Conservation (phyloP, 2,797 vertebrate genomes). For the Spondyliosoma cantharus region DNA sequence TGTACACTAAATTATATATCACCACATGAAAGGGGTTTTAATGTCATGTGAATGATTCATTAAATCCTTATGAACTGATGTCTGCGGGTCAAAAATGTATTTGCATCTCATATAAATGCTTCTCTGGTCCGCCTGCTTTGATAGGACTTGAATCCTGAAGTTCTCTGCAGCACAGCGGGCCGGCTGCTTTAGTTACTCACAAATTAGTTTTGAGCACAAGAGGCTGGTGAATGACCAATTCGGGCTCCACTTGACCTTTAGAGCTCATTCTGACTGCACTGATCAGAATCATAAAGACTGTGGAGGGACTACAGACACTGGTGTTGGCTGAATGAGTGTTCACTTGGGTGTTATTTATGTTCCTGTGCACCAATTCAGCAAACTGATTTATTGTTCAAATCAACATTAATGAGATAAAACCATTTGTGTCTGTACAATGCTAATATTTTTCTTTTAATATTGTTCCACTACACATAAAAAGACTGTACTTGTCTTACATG, state of each 20-base stretch:
- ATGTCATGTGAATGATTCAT: constrained; percentile 28
- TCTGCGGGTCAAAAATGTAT: constrained; percentile 20
- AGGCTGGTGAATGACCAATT: constrained; percentile 49
- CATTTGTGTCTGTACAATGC: neutral
- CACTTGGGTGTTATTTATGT: constrained; percentile 23
- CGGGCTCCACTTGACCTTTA: constrained; percentile 69
- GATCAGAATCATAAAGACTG: constrained; percentile 62
- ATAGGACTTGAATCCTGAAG: constrained; percentile 46
- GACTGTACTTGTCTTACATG: neutral
- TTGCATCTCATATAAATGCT: constrained; percentile 25
- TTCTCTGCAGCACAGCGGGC: constrained; percentile 22
- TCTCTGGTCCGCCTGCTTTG: constrained; percentile 13
- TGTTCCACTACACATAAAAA: constrained; percentile 1
- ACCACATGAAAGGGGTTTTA: neutral
- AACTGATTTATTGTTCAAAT: constrained; percentile 5
- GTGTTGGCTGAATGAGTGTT: constrained; percentile 1
- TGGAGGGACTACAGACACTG: neutral
- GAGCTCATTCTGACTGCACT: constrained; percentile 46
- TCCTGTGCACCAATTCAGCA: neutral
- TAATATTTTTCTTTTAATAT: neutral
- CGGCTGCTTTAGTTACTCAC: constrained; percentile 55
- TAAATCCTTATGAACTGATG: constrained; percentile 2
- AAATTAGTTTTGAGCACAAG: constrained; percentile 64
- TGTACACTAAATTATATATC: constrained; percentile 8
- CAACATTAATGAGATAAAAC: neutral